Percentiles rank a stretch among this genome's conserved stretches.
These are phyloP conservation scores for Saguinus imperator DNA, from an alignment of 2,113 vertebrate genomes.

Conservation along the genomic window DNA sequence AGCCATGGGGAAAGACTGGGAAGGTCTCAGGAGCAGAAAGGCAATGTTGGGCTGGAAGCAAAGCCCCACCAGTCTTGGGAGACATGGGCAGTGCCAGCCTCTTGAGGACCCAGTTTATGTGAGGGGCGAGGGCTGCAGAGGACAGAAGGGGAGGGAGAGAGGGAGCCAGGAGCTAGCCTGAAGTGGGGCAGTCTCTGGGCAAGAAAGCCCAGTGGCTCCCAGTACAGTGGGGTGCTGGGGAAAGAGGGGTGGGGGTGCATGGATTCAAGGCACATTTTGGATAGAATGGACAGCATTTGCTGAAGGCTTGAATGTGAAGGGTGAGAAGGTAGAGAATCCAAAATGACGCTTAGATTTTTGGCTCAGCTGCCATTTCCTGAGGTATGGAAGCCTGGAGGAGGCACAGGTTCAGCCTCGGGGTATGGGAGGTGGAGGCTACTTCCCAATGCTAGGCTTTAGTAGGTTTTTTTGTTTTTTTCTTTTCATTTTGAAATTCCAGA, in stretches of 20 bases:
- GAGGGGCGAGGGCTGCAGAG: neutral
- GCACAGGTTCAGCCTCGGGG: neutral
- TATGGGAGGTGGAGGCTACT: neutral
- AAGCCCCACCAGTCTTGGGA: neutral
- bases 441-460: neutral
- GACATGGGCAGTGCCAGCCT: neutral
- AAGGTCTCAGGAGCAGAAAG: neutral
- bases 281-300: neutral
- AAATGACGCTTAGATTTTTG: neutral
- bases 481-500: neutral
- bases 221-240: neutral
- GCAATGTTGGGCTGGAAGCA: neutral
- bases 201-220: neutral
- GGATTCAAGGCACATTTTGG: neutral
- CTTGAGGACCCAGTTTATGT: fast-evolving
- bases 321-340: neutral
- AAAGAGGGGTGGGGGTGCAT: no score
- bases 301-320: neutral
- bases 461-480: neutral
- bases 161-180: neutral
- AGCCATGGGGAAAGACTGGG: neutral
- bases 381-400: neutral
- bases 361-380: neutral
- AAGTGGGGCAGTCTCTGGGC: neutral
- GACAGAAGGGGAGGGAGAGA: no score